Evolutionary conservation across 2,113 vertebrate species (phyloP).

Genomic region (Callospermophilus lateralis): DNA sequence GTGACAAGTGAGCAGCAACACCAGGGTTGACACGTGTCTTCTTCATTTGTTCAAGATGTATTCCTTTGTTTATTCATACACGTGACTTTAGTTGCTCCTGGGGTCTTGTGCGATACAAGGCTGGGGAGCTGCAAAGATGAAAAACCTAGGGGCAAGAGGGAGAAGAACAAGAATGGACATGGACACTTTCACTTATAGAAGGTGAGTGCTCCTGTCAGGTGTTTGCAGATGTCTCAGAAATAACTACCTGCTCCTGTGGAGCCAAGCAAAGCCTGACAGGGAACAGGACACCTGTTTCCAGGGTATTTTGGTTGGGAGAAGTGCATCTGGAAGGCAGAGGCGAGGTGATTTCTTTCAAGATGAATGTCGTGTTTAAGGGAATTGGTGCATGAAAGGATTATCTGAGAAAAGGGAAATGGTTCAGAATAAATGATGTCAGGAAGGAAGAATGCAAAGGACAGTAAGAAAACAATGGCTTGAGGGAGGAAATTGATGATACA

Average conservation of each 20-base stretch:
- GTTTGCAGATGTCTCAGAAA: background rate
- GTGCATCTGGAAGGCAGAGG: background rate
- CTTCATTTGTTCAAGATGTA: background rate
- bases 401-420: background rate
- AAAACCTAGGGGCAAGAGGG: background rate
- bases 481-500: background rate
- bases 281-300: fast-evolving
- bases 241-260: fast-evolving
- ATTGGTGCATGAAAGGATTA: background rate
- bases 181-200: background rate
- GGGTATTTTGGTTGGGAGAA: background rate
- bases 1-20: fast-evolving
- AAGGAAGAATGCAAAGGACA: background rate
- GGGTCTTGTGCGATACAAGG: fast-evolving
- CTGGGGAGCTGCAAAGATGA: background rate
- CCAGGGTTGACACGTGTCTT: background rate
- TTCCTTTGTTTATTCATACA: background rate
- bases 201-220: background rate
- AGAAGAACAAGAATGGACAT: background rate
- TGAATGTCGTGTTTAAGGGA: background rate
- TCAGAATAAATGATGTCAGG: background rate
- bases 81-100: background rate
- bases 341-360: background rate
- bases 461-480: background rate
- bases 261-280: background rate